Conservation (phyloP, 2,888 invertebrate genomes). For the Lasioglossum calceatum region DNA sequence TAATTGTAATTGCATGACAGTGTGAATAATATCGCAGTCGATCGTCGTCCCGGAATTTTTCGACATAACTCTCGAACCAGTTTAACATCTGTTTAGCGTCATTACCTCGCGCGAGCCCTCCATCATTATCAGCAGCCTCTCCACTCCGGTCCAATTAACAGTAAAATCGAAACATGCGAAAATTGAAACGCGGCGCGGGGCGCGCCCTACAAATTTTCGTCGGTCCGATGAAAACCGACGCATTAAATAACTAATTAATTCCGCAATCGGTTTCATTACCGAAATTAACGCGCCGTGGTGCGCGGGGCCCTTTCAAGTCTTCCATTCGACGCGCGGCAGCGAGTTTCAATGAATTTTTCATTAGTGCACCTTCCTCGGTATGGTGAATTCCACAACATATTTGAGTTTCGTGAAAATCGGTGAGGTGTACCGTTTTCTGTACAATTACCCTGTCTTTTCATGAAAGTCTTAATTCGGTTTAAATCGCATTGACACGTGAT, state of each 20-base stretch:
- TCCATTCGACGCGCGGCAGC: background rate
- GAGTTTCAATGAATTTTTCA: background rate
- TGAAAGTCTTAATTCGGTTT: no score
- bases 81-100: background rate
- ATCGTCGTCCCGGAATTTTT: background rate
- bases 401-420: no score
- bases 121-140: background rate
- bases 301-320: no score
- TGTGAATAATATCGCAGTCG: background rate
- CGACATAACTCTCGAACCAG: background rate
- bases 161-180: background rate
- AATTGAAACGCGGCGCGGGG: background rate
- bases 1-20: background rate
- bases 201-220: background rate
- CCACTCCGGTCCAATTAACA: background rate
- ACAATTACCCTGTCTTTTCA: no score
- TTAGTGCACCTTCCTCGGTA: no score
- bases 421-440: no score
- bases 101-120: background rate
- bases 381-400: no score
- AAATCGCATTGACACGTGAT: background rate
- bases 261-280: background rate
- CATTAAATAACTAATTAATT: slow-evolving; percentile 7
- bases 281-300: background rate
- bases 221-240: background rate